Percentiles rank a stretch among this genome's conserved stretches.
phyloP scores from a whole-genome alignment of 2,797 vertebrate species.

The Anguilla marmorata region DNA sequence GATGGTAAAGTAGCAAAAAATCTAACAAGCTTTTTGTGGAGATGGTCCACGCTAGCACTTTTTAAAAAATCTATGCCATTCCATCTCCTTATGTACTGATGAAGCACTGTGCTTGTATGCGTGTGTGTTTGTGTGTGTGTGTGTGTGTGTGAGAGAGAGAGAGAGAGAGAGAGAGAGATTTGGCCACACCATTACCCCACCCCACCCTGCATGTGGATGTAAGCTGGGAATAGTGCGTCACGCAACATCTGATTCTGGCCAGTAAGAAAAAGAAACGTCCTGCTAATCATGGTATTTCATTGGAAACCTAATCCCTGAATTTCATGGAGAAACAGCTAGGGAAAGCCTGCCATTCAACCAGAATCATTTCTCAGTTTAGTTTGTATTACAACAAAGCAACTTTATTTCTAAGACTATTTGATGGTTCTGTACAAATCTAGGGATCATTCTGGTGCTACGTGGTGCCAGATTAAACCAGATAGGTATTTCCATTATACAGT shows the following conservation, averaged over 20 bases:
- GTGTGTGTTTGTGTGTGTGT: neutral
- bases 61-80: constrained; percentile 5
- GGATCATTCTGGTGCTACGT: neutral
- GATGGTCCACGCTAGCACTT: neutral
- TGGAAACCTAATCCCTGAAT: neutral
- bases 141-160: neutral
- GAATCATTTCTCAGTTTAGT: no score
- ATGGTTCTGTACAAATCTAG: neutral
- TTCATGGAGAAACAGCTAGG: no score
- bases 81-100: no score
- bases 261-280: neutral
- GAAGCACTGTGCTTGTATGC: neutral
- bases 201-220: neutral
- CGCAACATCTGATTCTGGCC: neutral
- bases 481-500: neutral
- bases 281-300: neutral
- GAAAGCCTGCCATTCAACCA: no score
- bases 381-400: neutral
- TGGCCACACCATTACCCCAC: no score
- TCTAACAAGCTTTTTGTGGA: neutral
- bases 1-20: neutral
- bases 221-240: neutral
- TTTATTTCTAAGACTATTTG: neutral
- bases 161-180: no score
- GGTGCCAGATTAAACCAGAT: neutral